A percentile compares a stretch with the other conserved stretches of the same genome.
These are phyloP conservation scores for Anguilla japonica DNA, from an alignment of 2,113 vertebrate species.

Conservation along the genomic window DNA sequence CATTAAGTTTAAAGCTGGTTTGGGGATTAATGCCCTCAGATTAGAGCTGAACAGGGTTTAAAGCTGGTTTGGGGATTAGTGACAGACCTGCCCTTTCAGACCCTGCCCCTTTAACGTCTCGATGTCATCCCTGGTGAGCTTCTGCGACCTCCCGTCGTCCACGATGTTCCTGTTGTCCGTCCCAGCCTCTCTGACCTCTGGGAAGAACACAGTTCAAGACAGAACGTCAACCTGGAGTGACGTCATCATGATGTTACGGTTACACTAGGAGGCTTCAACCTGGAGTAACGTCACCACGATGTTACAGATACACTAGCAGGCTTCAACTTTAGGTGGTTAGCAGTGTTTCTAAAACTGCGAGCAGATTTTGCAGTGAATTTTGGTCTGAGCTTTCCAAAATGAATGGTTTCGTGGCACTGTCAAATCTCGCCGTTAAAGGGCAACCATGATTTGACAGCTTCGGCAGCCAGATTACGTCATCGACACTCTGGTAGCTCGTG, in stretches of 20 bases:
- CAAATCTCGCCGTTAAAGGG: too few species aligned
- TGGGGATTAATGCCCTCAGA: too few species aligned
- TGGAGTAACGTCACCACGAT: not conserved
- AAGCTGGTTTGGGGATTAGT: not conserved
- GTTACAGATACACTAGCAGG: not conserved
- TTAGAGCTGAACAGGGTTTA: not conserved
- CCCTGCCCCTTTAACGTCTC: constrained; percentile 95
- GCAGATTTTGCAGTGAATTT: not conserved
- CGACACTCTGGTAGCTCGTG: not conserved
- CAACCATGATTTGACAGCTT: too few species aligned
- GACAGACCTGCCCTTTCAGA: constrained; percentile 91
- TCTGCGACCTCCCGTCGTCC: constrained; percentile 96
- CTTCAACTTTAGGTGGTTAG: not conserved
- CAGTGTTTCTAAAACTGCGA: not conserved
- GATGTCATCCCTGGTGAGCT: constrained; percentile 95
- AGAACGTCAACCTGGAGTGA: not conserved
- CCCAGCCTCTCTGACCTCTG: constrained; percentile 89
- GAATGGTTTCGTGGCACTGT: not conserved
- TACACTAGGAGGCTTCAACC: not conserved
- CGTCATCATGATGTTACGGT: not conserved
- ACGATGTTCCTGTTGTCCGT: constrained; percentile 95
- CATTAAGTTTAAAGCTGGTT: too few species aligned
- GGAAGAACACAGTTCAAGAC: constrained; percentile 21
- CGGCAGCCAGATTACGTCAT: too few species aligned
- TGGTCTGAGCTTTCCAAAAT: not conserved